A percentile compares a stretch with the other conserved stretches of the same genome.
Evolutionary conservation across 1,140 invertebrate species (phyloP).

Genomic region (Paraescarpia echinospica): DNA sequence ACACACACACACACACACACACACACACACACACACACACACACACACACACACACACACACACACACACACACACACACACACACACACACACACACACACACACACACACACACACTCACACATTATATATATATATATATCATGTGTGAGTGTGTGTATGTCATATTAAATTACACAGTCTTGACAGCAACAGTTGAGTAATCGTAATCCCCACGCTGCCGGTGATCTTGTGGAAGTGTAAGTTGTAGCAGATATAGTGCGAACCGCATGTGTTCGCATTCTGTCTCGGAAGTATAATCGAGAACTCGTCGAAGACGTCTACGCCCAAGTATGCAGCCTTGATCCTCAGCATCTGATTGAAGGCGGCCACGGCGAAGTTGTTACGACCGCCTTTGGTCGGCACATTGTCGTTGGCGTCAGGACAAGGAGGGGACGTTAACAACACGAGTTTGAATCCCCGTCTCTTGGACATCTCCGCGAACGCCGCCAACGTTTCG

Average conservation of each 20-base stretch:
- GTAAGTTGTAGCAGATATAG: background rate
- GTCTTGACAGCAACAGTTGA: no score
- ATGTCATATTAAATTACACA: no score
- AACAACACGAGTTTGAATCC: background rate
- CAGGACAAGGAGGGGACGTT: background rate
- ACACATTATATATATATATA: no score
- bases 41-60: no score
- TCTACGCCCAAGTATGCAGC: background rate
- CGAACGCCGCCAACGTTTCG: background rate
- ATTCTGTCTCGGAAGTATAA: background rate
- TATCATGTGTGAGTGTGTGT: no score
- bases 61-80: no score
- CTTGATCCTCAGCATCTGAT: background rate
- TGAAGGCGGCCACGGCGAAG: background rate
- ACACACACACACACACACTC: no score
- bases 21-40: no score
- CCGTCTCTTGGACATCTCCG: background rate
- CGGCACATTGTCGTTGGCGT: background rate
- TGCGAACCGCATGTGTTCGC: background rate
- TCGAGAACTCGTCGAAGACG: background rate
- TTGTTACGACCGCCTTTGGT: background rate
- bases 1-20: no score
- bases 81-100: no score
- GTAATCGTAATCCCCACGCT: no score
- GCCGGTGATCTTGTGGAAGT: no score